phyloP scores from a whole-genome alignment of 2,888 invertebrate genomes.

The Eupithecia exiguata region DNA sequence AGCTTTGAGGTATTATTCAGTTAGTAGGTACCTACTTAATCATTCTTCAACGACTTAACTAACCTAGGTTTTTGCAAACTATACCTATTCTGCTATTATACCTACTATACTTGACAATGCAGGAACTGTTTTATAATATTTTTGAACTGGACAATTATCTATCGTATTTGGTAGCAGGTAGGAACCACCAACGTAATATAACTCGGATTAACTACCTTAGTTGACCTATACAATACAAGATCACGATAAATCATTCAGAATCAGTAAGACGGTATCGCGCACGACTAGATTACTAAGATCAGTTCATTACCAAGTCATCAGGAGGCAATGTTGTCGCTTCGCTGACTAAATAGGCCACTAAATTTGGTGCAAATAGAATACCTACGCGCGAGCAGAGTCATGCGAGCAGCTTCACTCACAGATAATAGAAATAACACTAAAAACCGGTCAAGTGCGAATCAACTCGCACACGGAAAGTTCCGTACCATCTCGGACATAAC shows the following conservation, averaged over 20 bases:
- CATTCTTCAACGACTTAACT: too few species aligned
- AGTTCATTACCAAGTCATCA: constrained; percentile 26
- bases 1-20: too few species aligned
- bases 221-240: neutral
- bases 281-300: constrained; percentile 22
- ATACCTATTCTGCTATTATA: too few species aligned
- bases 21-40: too few species aligned
- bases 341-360: constrained; percentile 24
- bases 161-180: neutral
- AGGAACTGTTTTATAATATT: neutral
- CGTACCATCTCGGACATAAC: too few species aligned
- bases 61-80: too few species aligned
- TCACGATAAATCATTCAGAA: constrained; percentile 8
- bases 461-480: too few species aligned
- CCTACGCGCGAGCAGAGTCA: neutral
- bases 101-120: too few species aligned
- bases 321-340: constrained; percentile 19
- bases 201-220: neutral
- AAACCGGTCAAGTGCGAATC: neutral
- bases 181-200: neutral
- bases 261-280: constrained; percentile 20
- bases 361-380: constrained; percentile 8
- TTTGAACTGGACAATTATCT: neutral
- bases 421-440: neutral
- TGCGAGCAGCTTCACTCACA: neutral